Base-by-base conservation (phyloP, 2,888 invertebrate species). In the Euclidia mi region DNA sequence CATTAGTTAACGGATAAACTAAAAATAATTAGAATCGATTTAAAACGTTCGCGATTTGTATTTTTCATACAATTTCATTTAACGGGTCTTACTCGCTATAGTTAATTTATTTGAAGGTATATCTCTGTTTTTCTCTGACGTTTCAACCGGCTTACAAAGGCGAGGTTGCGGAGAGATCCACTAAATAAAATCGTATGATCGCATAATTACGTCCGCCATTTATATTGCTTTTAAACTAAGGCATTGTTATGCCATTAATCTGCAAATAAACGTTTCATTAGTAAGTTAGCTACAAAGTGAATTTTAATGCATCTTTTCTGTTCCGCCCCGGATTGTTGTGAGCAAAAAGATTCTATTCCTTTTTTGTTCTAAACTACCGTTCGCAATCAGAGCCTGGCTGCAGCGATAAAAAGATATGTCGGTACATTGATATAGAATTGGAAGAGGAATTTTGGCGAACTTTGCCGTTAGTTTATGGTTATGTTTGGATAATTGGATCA, bases 261-360 rank as follows among this genome's bases (percentile, higher is more conserved):
- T 77, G 56, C 44, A 66, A 65, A 78, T 74, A 61, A 81, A 69
- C 74, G 80, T 88, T 89, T 88, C 85, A 88, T 88, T 88, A 87
- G 78, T 68, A 76, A 78, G 70, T 76, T 72, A 74, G 79, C 72
- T 87, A 78, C 69, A 85, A 88, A 90, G 86, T 86, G 88, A 90
- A 87, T 89, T 89, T 90, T 89, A 90, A 90, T 89, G 88, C 87
- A 85, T 81, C 85, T 87, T 81, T 79, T 82, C 84, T 85, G 84
- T 84, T 84, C 74, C 48, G 76, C 68, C 65, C 58, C 60, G 46
- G 46, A 64, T 71, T 77, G 71, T 75, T 76, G 78, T 65, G 55
- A 80, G 65, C 72, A 73, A 80, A 78, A 82, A 79, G 71, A 80
- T 81, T 62, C 46, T 47, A 31, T 63, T 60, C 55, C 32, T 34